Evolutionary conservation across 35 echinoderm and acorn worm species (phyloP), one percentile per base, ranked within the genome.

Genomic region (Apostichopus parvimensis): DNA sequence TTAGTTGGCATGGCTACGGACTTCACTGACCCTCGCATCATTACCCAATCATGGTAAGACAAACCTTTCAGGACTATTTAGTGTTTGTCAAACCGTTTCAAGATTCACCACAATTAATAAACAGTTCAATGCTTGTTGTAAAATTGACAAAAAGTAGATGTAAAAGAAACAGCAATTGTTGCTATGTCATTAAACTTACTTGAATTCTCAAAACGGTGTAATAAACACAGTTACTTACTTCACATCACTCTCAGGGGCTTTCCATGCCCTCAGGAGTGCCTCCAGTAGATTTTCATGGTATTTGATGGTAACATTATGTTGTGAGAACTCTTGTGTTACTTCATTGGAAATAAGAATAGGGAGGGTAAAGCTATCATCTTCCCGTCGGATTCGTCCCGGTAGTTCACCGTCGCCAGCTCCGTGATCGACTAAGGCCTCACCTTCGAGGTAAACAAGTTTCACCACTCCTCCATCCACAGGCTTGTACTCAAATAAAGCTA

Each of bases 251-350:
- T 17, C 11, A 53, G 79, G 79, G 55, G 8, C 79, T 55, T 82
- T 82, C 79, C 79, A 82, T 53, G 79, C 79, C 55, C 79, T 82
- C 52, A 82, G 54, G 8, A 82, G 55, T 12, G 34, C 79, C 18
- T 56, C 5, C 0, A 82, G 9, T 4, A 82, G 79, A 7, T 5
- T 24, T 54, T 82, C 79, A 13, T 53, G 26, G 10, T 55, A 13
- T 7, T 53, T 9, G 6, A 82, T 34, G 55, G 79, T 82, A 13
- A 56, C 14, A 56, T 82, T 82, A 53, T 82, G 14, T 54, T 17
- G 12, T 12, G 34, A 53, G n/a, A 53, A 18, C 2, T 82, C 11
- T 56, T 53, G 26, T 34, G 79, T 82, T 7, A 82, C 54, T 17
- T 82, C 55, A 53, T 82, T 82, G n/a, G 17, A 25, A 6, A 82